phyloP scores from a whole-genome alignment of 2,888 invertebrate genomes.

The Orthosia gothica region DNA sequence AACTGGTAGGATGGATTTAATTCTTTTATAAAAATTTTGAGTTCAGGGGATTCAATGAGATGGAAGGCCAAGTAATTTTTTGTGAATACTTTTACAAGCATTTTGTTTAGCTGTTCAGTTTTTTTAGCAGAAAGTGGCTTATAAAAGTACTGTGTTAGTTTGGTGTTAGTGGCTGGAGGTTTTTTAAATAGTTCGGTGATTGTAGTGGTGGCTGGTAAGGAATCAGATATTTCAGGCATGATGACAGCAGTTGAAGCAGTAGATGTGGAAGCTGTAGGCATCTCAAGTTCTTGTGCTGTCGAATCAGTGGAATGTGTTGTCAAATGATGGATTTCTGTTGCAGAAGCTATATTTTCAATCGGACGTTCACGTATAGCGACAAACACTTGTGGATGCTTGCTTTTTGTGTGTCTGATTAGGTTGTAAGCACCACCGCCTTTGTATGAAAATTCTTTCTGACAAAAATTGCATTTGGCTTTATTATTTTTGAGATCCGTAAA shows the following conservation, averaged over 20 bases:
- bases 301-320: not conserved
- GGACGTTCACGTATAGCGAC: not conserved
- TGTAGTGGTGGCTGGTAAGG: not conserved
- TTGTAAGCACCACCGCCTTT: too few relatives aligned
- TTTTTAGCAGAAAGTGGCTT: conserved; percentile 1
- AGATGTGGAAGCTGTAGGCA: not conserved
- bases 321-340: not conserved
- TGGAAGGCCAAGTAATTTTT: not conserved
- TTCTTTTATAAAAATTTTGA: not conserved
- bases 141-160: not conserved
- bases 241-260: not conserved
- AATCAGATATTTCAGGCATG: not conserved
- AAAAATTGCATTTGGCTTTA: not conserved
- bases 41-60: not conserved
- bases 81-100: too few relatives aligned
- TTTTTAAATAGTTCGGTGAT: not conserved
- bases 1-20: not conserved
- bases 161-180: not conserved
- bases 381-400: not conserved
- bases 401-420: not conserved
- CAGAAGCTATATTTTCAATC: not conserved
- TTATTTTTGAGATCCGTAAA: not conserved
- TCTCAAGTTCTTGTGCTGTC: not conserved
- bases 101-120: not conserved
- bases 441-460: too few relatives aligned